phyloP scores from a whole-genome alignment of 2,888 invertebrate species.

The Lymantria monacha region DNA sequence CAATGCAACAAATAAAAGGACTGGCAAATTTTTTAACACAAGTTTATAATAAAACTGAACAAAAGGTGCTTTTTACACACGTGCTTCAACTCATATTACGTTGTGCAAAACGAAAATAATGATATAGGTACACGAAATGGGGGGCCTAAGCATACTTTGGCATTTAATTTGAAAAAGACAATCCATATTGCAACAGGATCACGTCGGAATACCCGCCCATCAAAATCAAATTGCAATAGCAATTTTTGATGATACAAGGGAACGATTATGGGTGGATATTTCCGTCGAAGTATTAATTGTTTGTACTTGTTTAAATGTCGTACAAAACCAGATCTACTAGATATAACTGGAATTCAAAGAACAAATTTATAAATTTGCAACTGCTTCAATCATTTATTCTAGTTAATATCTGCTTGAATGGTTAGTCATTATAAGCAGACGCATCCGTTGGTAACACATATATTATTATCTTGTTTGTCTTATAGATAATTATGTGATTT shows the following conservation, averaged over 20 bases:
- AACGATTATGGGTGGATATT: conserved; percentile 72
- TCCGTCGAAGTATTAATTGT: conserved; percentile 69
- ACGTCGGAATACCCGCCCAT: conserved; percentile 59
- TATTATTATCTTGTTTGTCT: conserved; percentile 60
- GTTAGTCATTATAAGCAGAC: conserved; percentile 54
- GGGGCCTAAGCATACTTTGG: conserved; percentile 52
- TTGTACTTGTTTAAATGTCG: conserved; percentile 49
- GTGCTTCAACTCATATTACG: conserved; percentile 69
- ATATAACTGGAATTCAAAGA: conserved; percentile 35
- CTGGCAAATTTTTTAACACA: conserved; percentile 43
- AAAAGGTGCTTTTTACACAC: conserved; percentile 61
- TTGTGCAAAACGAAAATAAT: conserved; percentile 64
- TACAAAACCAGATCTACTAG: conserved; percentile 57
- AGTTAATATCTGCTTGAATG: conserved; percentile 64
- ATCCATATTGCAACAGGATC: conserved; percentile 60
- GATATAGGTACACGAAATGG: conserved; percentile 48
- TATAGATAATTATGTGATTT: conserved; percentile 11
- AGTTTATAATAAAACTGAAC: conserved; percentile 39
- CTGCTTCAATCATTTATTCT: conserved; percentile 52
- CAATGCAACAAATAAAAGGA: conserved; percentile 19
- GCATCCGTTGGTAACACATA: conserved; percentile 63
- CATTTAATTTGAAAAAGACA: conserved; percentile 77
- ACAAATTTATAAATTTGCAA: conserved; percentile 66
- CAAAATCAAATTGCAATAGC: conserved; percentile 72
- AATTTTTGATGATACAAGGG: conserved; percentile 74